These are phyloP conservation scores for Gephyroberyx darwinii DNA, from an alignment of 2,797 vertebrate genomes.

Conservation along the genomic window DNA sequence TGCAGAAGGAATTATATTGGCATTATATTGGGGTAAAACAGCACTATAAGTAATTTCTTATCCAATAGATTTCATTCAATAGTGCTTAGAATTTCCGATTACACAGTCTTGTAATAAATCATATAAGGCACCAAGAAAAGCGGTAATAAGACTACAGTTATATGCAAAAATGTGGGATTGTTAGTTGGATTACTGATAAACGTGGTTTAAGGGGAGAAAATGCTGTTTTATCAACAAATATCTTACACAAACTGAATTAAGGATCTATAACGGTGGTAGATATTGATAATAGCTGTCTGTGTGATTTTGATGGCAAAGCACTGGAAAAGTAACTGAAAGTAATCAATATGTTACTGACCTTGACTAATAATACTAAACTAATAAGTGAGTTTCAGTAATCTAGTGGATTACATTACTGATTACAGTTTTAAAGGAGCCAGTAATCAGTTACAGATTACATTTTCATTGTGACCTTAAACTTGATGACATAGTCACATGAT, in stretches of 20 bases:
- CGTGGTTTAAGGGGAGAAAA: not conserved
- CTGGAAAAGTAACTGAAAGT: not conserved
- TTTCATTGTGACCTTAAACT: not conserved
- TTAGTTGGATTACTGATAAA: not conserved
- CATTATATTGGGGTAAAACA: not conserved
- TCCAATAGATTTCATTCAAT: conserved; percentile 13
- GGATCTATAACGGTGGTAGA: not conserved
- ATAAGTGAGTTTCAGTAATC: too few relatives aligned
- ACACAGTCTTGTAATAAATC: not conserved
- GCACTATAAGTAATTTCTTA: not conserved
- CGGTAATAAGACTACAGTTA: not conserved
- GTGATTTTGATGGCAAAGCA: not conserved
- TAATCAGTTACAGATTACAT: not conserved
- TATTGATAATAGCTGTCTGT: not conserved
- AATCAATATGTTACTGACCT: not conserved
- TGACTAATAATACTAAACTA: not conserved
- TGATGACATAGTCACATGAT: not conserved
- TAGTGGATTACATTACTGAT: not conserved
- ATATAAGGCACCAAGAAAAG: conserved; percentile 9
- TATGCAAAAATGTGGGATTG: not conserved
- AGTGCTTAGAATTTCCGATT: conserved; percentile 9
- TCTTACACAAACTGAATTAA: not conserved
- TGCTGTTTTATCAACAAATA: not conserved
- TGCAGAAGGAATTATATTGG: not conserved
- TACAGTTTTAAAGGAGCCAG: not conserved